Percentiles rank a stretch among this genome's conserved stretches.
Conservation (phyloP, 2,113 vertebrate genomes). For the Platichthys stellatus region DNA sequence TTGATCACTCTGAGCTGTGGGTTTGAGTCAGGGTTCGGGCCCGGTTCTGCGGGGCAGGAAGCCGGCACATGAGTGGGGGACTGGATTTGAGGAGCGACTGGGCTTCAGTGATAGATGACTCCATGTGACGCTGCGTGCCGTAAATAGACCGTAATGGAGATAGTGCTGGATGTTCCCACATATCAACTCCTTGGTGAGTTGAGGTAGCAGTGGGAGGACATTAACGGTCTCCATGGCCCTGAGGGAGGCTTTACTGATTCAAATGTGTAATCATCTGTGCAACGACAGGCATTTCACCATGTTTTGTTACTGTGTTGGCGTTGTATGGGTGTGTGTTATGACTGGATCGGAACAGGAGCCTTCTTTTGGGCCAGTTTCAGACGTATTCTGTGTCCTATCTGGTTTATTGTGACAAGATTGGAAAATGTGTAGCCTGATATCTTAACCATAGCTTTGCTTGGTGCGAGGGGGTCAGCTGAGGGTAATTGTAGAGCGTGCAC, state of each 20-base stretch:
- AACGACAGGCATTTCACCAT: slow-evolving; percentile 58
- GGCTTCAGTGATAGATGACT: slow-evolving; percentile 54
- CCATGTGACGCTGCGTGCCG: slow-evolving; percentile 6
- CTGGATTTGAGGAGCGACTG: slow-evolving; percentile 16
- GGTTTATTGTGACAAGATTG: slow-evolving; percentile 63
- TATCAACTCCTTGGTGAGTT: slow-evolving; percentile 48
- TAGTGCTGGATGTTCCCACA: slow-evolving; percentile 60
- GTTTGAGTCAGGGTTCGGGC: slow-evolving; percentile 56
- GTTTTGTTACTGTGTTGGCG: slow-evolving; percentile 61
- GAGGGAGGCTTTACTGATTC: slow-evolving; percentile 60
- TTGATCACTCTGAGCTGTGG: slow-evolving; percentile 57
- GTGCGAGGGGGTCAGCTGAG: slow-evolving; percentile 48
- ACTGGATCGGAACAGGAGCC: slow-evolving; percentile 49
- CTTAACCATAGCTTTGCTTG: slow-evolving; percentile 52
- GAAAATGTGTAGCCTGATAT: slow-evolving; percentile 61
- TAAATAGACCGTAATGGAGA: slow-evolving; percentile 71
- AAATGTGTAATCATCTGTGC: slow-evolving; percentile 61
- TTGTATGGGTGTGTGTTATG: slow-evolving; percentile 60
- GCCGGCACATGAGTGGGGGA: slow-evolving; percentile 48
- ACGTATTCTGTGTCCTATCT: slow-evolving; percentile 45
- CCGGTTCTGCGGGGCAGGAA: slow-evolving; percentile 54
- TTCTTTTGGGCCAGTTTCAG: slow-evolving; percentile 29
- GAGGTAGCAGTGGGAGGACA: slow-evolving; percentile 50
- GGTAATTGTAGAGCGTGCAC: slow-evolving; percentile 47
- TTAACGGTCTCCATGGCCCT: slow-evolving; percentile 57